Conservation (phyloP, 2,113 vertebrate species). For the Cebus imitator region DNA sequence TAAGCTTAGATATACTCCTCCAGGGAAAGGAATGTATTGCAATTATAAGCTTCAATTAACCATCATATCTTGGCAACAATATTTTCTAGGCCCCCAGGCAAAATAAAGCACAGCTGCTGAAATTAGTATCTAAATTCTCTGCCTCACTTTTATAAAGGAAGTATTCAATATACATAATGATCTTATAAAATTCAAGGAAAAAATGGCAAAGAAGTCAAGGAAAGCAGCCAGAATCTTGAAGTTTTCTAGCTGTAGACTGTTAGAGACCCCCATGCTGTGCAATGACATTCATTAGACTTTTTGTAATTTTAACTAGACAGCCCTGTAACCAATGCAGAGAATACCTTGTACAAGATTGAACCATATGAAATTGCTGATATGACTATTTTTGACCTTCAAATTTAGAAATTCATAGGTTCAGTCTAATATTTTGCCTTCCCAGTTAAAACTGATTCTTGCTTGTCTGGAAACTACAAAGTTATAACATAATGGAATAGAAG, state of each 20-base stretch:
- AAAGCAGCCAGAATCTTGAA: background rate
- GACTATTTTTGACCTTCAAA: background rate
- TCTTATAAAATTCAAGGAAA: background rate
- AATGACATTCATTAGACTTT: background rate
- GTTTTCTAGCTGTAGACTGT: background rate
- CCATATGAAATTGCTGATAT: background rate
- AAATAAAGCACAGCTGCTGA: constrained; percentile 49
- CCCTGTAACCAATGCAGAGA: background rate
- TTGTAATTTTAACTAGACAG: background rate
- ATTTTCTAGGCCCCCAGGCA: constrained; percentile 50
- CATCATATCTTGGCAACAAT: constrained; percentile 29
- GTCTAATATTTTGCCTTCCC: background rate
- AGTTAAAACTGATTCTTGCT: constrained; percentile 28
- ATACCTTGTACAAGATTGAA: background rate
- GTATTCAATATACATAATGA: background rate
- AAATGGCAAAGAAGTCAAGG: background rate
- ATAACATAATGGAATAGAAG: background rate
- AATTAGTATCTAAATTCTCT: constrained; percentile 54
- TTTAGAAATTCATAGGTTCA: background rate
- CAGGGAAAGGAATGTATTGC: constrained; percentile 25
- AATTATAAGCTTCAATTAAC: constrained; percentile 59
- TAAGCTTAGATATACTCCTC: constrained; percentile 41
- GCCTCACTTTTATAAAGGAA: constrained; percentile 59
- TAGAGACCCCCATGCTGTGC: background rate
- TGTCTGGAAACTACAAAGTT: background rate